Base-by-base conservation (phyloP, 2,888 invertebrate species). In the Tetanocera ferruginea region DNA sequence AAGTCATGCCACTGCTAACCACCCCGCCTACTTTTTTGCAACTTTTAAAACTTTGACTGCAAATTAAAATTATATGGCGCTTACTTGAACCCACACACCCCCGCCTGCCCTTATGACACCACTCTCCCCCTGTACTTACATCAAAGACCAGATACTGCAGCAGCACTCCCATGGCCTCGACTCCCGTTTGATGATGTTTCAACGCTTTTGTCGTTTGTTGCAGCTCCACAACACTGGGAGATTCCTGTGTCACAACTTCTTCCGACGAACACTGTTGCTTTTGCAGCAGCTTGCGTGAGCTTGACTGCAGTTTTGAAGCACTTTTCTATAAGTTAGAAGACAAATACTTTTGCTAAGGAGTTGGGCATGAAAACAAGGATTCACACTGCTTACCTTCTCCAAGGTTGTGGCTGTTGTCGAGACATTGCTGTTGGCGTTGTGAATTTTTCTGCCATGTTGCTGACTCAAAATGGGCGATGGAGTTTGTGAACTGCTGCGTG, bases 121-220 rank as follows among this genome's bases (percentile, higher is more conserved):
- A 57, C 14, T 23, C 14, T 31, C n/a, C n/a, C n/a, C n/a, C n/a
- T n/a, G 43, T 82, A 92, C 93, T 93, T 89, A 94, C 94, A 89
- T 93, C 92, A 88, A 93, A 93, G 85, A 95, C 95, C 87, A 97
- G 92, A 90, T 97, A 96, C 89, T 96, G 95, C 83, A 97, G 93
- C 81, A 97, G 92, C 82, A 95, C 93, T 80, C 95, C 94, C 85
- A 97, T 92, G 60, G 96, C 97, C 89, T 97, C 95, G 75, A 96
- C 93, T 77, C 95, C 94, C 84, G 93, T 93, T 69, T 94, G 91
- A 72, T 84, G 84, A 64, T 83, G 82, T 37, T 83, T 78, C 77
- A 81, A 82, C 73, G 82, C 75, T 60, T 82, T 77, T 75, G 81
- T 77, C 51, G 81, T 76, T 57, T 81, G 80, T 49, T 82, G 78